Percentiles rank a stretch among this genome's conserved stretches.
Conservation (phyloP, 2,888 invertebrate genomes). For the Norana najaformis region DNA sequence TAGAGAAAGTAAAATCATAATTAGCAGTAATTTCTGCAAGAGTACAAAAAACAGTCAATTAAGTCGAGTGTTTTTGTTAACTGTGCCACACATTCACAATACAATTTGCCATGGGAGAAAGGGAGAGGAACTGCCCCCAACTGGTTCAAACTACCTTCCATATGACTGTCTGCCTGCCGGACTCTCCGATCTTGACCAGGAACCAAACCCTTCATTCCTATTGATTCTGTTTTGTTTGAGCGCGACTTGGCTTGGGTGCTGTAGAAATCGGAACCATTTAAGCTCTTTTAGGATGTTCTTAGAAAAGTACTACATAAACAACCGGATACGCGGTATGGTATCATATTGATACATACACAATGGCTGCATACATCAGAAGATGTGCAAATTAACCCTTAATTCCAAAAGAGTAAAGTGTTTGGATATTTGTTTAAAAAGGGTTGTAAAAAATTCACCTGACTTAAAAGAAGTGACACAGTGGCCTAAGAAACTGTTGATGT, state of each 20-base stretch:
- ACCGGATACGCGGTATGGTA: not conserved
- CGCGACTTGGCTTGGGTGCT: no score
- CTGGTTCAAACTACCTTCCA: not conserved
- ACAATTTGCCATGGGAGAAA: not conserved
- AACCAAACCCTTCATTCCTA: no score
- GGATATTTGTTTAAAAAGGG: not conserved
- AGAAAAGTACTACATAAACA: not conserved
- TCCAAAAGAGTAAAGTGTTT: not conserved
- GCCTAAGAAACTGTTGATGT: not conserved
- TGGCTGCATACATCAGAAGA: not conserved
- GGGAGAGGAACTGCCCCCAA: not conserved
- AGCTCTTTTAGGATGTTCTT: not conserved
- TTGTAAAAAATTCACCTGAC: not conserved
- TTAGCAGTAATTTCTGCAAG: not conserved
- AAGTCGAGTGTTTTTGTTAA: not conserved
- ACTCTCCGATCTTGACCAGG: no score
- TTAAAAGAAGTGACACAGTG: not conserved
- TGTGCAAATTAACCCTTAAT: not conserved
- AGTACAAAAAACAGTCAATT: not conserved
- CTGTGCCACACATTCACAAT: not conserved
- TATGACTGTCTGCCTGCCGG: no score
- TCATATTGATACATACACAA: not conserved
- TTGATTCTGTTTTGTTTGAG: no score
- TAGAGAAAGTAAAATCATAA: not conserved
- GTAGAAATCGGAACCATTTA: no score